phyloP scores from a whole-genome alignment of 1,140 invertebrate species.

The Drosophila sulfurigaster region DNA sequence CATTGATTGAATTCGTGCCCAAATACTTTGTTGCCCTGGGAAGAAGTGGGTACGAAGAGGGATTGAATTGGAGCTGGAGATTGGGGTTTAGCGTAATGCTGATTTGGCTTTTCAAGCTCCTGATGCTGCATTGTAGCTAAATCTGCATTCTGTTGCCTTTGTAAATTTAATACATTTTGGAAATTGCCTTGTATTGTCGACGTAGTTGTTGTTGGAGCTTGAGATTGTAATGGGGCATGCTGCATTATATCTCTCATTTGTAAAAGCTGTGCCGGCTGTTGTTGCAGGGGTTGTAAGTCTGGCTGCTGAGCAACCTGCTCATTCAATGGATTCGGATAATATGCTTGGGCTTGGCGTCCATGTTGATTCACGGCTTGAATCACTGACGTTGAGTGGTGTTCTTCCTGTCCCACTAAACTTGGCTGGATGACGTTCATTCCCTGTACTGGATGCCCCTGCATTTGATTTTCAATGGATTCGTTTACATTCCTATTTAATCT shows the following conservation, averaged over 20 bases:
- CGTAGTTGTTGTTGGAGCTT: slow-evolving; percentile 52
- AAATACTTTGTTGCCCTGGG: slow-evolving; percentile 27
- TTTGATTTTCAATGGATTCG: slow-evolving; percentile 14
- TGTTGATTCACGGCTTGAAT: slow-evolving; percentile 39
- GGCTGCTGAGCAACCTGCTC: slow-evolving; percentile 15
- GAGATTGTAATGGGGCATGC: slow-evolving; percentile 23
- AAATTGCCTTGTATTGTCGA: slow-evolving; percentile 59
- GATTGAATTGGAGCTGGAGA: slow-evolving; percentile 14
- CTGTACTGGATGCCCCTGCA: slow-evolving; percentile 19
- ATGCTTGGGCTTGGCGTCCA: slow-evolving; percentile 34
- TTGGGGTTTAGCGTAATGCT: slow-evolving; percentile 34
- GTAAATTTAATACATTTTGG: slow-evolving; percentile 60
- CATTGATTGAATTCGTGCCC: slow-evolving; percentile 71
- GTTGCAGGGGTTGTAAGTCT: slow-evolving; percentile 11
- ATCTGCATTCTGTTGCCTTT: slow-evolving; percentile 82
- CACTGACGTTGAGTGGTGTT: slow-evolving; percentile 25
- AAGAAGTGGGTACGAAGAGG: slow-evolving; percentile 21
- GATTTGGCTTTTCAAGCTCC: slow-evolving; percentile 23
- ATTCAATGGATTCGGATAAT: slow-evolving; percentile 28
- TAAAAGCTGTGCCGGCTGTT: slow-evolving; percentile 7
- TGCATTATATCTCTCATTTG: slow-evolving; percentile 7
- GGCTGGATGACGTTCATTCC: not conserved
- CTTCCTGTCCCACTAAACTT: slow-evolving; percentile 7
- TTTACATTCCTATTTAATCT: slow-evolving; percentile 2
- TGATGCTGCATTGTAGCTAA: slow-evolving; percentile 76